A percentile compares a stretch with the other conserved stretches of the same genome.
Conservation (phyloP, 2,888 invertebrate species). For the Iphiclides podalirius region DNA sequence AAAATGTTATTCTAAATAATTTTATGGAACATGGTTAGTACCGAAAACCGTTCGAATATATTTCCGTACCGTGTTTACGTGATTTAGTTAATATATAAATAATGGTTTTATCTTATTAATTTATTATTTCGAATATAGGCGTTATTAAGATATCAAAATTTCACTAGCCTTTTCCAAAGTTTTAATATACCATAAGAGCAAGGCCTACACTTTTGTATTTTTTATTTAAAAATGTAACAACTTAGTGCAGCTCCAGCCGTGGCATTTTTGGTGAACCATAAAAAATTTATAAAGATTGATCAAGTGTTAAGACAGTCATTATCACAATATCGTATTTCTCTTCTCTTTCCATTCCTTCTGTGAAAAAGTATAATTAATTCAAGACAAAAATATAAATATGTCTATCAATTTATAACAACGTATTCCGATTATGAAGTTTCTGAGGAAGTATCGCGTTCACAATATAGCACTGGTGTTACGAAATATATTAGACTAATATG, state of each 20-base stretch:
- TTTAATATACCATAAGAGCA: slow-evolving; percentile 68
- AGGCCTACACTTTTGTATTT: slow-evolving; percentile 63
- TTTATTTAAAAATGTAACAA: slow-evolving; percentile 44
- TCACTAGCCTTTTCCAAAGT: slow-evolving; percentile 79
- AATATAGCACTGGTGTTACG: slow-evolving; percentile 41
- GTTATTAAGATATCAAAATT: slow-evolving; percentile 76
- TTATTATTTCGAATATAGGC: slow-evolving; percentile 71
- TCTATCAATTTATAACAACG: no score
- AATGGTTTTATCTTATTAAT: slow-evolving; percentile 58
- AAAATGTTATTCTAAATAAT: slow-evolving; percentile 21
- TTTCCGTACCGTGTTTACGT: slow-evolving; percentile 25
- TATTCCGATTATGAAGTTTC: not conserved
- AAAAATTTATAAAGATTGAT: slow-evolving; percentile 28
- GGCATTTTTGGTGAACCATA: slow-evolving; percentile 31
- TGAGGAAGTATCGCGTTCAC: slow-evolving; percentile 33
- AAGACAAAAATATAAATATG: not conserved
- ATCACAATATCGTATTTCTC: slow-evolving; percentile 36
- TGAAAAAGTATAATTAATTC: not conserved
- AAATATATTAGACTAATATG: slow-evolving; percentile 49
- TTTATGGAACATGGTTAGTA: slow-evolving; percentile 26
- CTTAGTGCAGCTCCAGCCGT: slow-evolving; percentile 33
- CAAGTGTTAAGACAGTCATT: slow-evolving; percentile 22
- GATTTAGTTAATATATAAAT: slow-evolving; percentile 39
- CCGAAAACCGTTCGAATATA: slow-evolving; percentile 37
- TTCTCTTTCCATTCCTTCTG: slow-evolving; percentile 28